Percentiles rank a stretch among this genome's conserved stretches.
phyloP scores from a whole-genome alignment of 64 coral and sea anemone genomes.

The Platygyra sinensis region DNA sequence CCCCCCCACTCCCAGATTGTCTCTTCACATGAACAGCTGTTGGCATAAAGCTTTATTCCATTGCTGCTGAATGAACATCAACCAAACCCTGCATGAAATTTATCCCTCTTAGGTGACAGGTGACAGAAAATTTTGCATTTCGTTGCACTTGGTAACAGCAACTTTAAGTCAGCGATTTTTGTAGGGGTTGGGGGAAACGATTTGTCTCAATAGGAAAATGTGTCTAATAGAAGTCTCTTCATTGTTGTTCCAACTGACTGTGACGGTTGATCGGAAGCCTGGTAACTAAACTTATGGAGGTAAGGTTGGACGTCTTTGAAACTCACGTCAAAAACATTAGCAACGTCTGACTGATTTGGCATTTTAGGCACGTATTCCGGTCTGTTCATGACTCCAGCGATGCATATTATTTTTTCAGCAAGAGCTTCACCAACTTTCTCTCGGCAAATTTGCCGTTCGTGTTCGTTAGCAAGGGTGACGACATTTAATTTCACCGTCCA shows the following conservation, averaged over 20 bases:
- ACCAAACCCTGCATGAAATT: too few species aligned
- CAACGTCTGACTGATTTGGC: conserved; percentile 83
- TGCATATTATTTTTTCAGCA: conserved; percentile 89
- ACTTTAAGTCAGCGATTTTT: background rate
- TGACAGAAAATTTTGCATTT: background rate
- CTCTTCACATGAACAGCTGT: too few species aligned
- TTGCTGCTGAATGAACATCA: too few species aligned
- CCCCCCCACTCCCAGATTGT: too few species aligned
- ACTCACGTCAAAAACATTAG: conserved; percentile 91
- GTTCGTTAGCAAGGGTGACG: conserved; percentile 71
- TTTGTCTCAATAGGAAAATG: conserved; percentile 81
- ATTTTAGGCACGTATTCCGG: conserved; percentile 95
- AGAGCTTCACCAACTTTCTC: conserved; percentile 95
- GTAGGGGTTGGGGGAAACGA: too few species aligned
- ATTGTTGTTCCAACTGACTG: conserved; percentile 87
- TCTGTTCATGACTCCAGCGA: conserved; percentile 94
- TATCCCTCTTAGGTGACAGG: background rate
- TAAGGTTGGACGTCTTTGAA: conserved; percentile 83
- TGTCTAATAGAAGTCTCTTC: conserved; percentile 90
- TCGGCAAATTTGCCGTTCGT: conserved; percentile 92
- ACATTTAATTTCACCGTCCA: conserved; percentile 93
- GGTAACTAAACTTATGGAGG: conserved; percentile 79
- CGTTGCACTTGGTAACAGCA: background rate
- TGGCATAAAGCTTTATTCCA: too few species aligned
- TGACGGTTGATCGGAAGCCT: conserved; percentile 73